A percentile compares a stretch with the other conserved stretches of the same genome.
Conservation (phyloP, 2,888 invertebrate species). For the Lasioglossum calceatum region DNA sequence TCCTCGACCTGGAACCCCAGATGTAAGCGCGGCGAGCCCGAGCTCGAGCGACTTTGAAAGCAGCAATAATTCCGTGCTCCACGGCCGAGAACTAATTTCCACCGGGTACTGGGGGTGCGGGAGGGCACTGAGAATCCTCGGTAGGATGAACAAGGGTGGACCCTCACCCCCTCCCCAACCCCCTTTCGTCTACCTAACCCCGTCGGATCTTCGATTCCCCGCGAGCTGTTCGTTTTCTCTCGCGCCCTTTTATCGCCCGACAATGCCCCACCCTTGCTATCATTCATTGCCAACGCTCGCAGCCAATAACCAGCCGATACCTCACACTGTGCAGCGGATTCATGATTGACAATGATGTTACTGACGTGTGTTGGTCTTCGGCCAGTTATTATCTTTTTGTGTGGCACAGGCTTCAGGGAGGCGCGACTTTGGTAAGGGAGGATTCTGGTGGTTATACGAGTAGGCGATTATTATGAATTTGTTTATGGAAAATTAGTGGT, state of each 20-base stretch:
- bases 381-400: background rate
- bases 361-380: background rate
- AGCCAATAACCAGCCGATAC: conserved; percentile 60
- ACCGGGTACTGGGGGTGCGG: conserved; percentile 51
- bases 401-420: background rate
- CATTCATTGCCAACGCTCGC: conserved; percentile 46
- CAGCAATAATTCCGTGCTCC: conserved; percentile 77
- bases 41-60: conserved; percentile 72
- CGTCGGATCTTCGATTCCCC: conserved; percentile 39
- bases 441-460: background rate
- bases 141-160: conserved; percentile 56
- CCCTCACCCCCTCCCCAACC: background rate
- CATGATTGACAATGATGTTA: conserved; percentile 12
- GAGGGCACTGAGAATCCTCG: conserved; percentile 23
- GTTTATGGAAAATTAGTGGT: background rate
- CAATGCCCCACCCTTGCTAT: conserved; percentile 53
- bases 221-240: conserved; percentile 57
- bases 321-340: conserved; percentile 17
- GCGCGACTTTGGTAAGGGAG: background rate
- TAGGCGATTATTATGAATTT: background rate
- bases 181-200: conserved; percentile 24
- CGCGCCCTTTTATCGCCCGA: conserved; percentile 67
- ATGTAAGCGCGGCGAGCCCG: conserved; percentile 62
- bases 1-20: conserved; percentile 33
- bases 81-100: conserved; percentile 79